Percentiles rank a stretch among this genome's conserved stretches.
Conservation (phyloP, 2,888 invertebrate species). For the Lasioglossum leucozonium region DNA sequence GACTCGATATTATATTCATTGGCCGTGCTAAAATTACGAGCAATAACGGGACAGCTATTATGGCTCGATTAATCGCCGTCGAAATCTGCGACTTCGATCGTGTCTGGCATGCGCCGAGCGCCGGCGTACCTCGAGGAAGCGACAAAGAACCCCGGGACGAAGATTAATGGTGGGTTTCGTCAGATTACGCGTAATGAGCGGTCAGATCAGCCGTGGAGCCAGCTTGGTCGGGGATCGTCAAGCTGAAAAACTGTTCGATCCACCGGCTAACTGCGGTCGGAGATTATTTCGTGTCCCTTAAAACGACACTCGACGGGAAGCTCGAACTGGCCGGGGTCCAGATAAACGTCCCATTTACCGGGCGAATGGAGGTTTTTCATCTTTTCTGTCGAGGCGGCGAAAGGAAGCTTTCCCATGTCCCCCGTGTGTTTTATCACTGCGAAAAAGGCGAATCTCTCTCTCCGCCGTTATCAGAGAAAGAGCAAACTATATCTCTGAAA, state of each 20-base stretch:
- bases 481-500: background rate
- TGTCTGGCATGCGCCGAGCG: slow-evolving; percentile 37
- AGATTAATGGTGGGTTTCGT: slow-evolving; percentile 67
- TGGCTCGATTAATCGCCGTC: slow-evolving; percentile 59
- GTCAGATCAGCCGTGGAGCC: slow-evolving; percentile 11
- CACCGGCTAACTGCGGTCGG: slow-evolving; percentile 16
- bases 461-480: background rate
- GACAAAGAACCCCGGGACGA: slow-evolving; percentile 47
- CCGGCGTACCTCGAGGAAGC: slow-evolving; percentile 27
- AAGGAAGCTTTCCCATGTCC: background rate
- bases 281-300: slow-evolving; percentile 60
- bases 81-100: slow-evolving; percentile 43
- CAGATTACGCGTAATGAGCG: slow-evolving; percentile 71
- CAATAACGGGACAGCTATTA: slow-evolving; percentile 51
- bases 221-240: background rate
- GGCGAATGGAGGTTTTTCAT: slow-evolving; percentile 18
- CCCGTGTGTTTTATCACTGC: slow-evolving; percentile 3
- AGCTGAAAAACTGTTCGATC: slow-evolving; percentile 47
- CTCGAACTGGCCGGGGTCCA: slow-evolving; percentile 37
- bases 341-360: slow-evolving; percentile 52
- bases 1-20: background rate
- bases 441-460: background rate
- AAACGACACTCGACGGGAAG: slow-evolving; percentile 36
- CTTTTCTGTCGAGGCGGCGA: background rate
- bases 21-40: background rate